These are phyloP conservation scores for Dreissena polymorpha DNA, from an alignment of 1,140 invertebrate species.

Conservation along the genomic window DNA sequence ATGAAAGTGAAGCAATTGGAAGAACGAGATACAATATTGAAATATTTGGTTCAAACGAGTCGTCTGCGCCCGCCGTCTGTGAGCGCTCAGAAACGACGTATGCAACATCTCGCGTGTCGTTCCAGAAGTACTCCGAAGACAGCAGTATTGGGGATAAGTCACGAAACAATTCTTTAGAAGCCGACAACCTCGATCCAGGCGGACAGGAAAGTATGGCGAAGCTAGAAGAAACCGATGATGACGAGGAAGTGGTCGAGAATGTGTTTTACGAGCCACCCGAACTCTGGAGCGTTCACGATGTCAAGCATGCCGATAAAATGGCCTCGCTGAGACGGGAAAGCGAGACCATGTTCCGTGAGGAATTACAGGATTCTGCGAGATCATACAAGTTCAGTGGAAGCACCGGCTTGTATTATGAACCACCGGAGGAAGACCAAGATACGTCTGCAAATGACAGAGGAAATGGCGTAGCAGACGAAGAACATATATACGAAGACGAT, in stretches of 20 bases:
- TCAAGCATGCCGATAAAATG: neutral
- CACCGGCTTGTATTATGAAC: conserved; percentile 40
- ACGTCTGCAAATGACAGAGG: neutral
- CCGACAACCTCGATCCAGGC: neutral
- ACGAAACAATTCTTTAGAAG: no score
- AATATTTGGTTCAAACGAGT: neutral
- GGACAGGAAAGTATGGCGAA: neutral
- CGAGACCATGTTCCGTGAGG: neutral
- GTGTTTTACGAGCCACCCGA: conserved; percentile 27
- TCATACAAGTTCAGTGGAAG: neutral
- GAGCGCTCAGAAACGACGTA: conserved; percentile 29
- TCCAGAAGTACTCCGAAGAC: neutral
- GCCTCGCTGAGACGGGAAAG: neutral
- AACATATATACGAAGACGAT: conserved; percentile 33
- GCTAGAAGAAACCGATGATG: neutral
- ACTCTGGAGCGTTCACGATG: conserved; percentile 26
- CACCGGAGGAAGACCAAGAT: conserved; percentile 16
- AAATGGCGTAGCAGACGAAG: conserved; percentile 21
- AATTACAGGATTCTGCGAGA: neutral
- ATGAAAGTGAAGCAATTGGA: neutral
- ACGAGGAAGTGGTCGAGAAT: conserved; percentile 22
- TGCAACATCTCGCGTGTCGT: conserved; percentile 20
- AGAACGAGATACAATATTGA: conserved; percentile 4
- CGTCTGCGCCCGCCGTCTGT: neutral
- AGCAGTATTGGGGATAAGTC: neutral